Conservation (phyloP, 2,888 invertebrate genomes). For the Apotomis turbidana region DNA sequence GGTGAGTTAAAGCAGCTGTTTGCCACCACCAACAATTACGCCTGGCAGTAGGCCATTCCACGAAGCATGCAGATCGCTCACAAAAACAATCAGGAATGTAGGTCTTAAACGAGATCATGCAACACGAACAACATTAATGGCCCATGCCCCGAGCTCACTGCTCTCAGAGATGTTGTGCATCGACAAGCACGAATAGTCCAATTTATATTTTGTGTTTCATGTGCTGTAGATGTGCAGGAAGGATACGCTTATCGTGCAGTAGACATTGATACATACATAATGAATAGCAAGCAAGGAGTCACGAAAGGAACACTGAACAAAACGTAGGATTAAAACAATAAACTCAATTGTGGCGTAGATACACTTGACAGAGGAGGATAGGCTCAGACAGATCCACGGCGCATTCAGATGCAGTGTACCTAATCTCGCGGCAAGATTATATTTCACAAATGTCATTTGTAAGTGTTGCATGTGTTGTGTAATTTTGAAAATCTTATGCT, state of each 20-base stretch:
- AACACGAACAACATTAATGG: conserved; percentile 80
- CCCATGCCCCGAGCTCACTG: conserved; percentile 76
- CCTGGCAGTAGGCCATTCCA: conserved; percentile 79
- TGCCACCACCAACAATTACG: conserved; percentile 68
- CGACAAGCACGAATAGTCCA: conserved; percentile 78
- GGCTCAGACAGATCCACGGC: conserved; percentile 69
- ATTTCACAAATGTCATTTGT: conserved; percentile 46
- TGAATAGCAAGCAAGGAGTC: conserved; percentile 78
- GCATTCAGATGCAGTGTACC: conserved; percentile 75
- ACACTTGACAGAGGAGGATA: conserved; percentile 65
- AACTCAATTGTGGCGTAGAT: conserved; percentile 61
- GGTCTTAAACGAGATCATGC: conserved; percentile 77
- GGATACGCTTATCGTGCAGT: conserved; percentile 79
- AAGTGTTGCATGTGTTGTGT: conserved; percentile 57
- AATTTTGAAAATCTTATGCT: conserved; percentile 48
- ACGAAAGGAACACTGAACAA: conserved; percentile 68
- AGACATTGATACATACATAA: conserved; percentile 72
- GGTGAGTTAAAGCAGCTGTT: conserved; percentile 73
- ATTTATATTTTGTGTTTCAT: conserved; percentile 71
- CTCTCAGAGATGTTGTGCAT: conserved; percentile 75
- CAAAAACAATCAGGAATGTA: conserved; percentile 67
- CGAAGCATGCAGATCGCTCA: conserved; percentile 79
- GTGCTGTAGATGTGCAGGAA: conserved; percentile 79
- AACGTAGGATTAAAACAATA: conserved; percentile 66
- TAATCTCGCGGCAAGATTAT: conserved; percentile 61